Conservation (phyloP, 2,888 invertebrate species). For the Oxytorus armatus region DNA sequence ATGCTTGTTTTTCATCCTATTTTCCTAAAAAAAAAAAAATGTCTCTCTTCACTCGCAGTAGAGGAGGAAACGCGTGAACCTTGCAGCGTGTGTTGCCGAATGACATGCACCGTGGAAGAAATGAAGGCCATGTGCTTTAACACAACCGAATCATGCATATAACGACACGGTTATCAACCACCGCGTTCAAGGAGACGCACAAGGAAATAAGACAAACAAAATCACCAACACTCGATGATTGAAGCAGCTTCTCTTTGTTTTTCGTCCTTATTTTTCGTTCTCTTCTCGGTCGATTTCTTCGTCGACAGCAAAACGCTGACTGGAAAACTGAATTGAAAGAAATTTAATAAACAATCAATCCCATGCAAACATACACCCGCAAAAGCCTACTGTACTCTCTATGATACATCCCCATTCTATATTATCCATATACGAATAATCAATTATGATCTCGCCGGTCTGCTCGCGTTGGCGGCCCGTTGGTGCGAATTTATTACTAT, state of each 20-base stretch:
- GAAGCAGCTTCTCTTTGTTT: slow-evolving; percentile 7
- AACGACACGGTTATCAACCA: neutral
- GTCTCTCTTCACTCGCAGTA: slow-evolving; percentile 68
- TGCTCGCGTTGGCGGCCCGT: slow-evolving; percentile 37
- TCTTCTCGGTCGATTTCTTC: neutral
- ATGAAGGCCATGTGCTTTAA: neutral
- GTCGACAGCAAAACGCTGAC: neutral
- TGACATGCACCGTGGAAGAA: slow-evolving; percentile 81
- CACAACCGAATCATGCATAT: neutral
- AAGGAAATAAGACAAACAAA: slow-evolving; percentile 13
- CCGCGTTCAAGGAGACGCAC: slow-evolving; percentile 3
- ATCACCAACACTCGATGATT: slow-evolving; percentile 5
- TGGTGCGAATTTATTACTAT: slow-evolving; percentile 63
- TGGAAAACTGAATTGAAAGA: neutral
- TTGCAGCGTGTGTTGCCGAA: slow-evolving; percentile 84
- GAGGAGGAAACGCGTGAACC: slow-evolving; percentile 81
- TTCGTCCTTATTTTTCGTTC: neutral
- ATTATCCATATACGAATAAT: slow-evolving; percentile 46
- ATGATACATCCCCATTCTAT: slow-evolving; percentile 23
- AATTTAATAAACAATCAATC: neutral
- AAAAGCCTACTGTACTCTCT: neutral
- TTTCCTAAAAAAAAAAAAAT: neutral
- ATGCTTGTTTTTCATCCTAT: neutral
- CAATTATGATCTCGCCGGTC: slow-evolving; percentile 65
- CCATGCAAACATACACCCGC: neutral